Evolutionary conservation across 2,113 vertebrate genomes (phyloP).

Genomic region (Todiramphus chloris): DNA sequence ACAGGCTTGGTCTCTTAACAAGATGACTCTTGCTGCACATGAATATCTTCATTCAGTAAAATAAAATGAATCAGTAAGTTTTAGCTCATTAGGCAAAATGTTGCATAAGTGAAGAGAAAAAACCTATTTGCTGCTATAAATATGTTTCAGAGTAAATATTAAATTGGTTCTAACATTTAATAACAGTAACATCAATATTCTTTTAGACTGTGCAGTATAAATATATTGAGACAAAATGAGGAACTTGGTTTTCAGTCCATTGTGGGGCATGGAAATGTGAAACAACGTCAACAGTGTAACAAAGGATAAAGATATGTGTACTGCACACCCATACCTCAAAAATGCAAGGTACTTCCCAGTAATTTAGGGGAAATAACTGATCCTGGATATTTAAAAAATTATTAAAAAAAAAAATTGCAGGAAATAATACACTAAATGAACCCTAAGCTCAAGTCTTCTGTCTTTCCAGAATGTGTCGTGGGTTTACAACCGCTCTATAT

Average conservation of each 20-base stretch:
- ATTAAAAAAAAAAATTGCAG: neutral
- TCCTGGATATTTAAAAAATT: neutral
- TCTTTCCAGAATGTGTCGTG: neutral
- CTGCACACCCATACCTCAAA: accelerated
- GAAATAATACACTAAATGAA: neutral
- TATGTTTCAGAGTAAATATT: neutral
- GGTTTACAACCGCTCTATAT: neutral
- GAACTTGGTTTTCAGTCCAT: neutral
- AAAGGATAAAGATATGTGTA: neutral
- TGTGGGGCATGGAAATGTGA: neutral
- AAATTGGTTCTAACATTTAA: constrained; percentile 7
- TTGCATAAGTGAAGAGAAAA: constrained; percentile 18
- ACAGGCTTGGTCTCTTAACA: neutral
- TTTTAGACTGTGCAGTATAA: neutral
- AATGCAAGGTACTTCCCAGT: neutral
- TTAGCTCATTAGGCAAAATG: constrained; percentile 51
- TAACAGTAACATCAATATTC: neutral
- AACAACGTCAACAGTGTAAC: neutral
- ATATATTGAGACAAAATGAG: neutral
- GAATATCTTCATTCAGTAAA: constrained; percentile 7
- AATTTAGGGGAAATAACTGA: neutral
- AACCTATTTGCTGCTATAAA: neutral
- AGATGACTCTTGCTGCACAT: neutral
- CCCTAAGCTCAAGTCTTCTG: neutral
- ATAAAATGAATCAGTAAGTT: constrained; percentile 47